phyloP scores from a whole-genome alignment of 2,113 vertebrate genomes.

The Todiramphus chloris region DNA sequence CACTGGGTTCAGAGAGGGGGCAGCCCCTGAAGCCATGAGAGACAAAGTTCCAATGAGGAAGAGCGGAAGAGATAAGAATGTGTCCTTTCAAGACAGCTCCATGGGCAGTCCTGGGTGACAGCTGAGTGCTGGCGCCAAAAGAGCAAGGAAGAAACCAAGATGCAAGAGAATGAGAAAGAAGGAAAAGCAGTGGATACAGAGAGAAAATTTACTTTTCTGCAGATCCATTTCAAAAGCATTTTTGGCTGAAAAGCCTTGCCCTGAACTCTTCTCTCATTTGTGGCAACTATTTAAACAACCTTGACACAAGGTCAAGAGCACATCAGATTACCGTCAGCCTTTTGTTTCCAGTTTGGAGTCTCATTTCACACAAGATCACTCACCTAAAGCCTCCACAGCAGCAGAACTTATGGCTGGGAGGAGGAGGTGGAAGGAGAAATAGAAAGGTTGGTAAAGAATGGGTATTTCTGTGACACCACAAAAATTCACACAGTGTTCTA shows the following conservation, averaged over 20 bases:
- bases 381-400: background rate
- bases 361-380: background rate
- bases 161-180: background rate
- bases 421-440: background rate
- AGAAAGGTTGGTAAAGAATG: background rate
- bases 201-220: background rate
- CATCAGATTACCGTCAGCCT: background rate
- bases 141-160: background rate
- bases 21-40: rapidly evolving
- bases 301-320: constrained; percentile 16
- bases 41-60: background rate
- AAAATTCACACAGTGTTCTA: background rate
- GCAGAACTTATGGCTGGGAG: background rate
- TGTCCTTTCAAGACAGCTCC: background rate
- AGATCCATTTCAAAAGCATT: background rate
- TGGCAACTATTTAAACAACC: background rate
- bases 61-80: rapidly evolving
- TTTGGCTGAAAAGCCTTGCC: background rate
- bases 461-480: background rate
- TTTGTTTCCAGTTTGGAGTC: constrained; percentile 26
- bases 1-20: background rate
- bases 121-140: background rate
- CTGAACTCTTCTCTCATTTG: constrained; percentile 1
- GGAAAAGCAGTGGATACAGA: background rate
- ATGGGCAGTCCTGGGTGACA: background rate